Conservation (phyloP, 2,113 vertebrate species). For the Hippoglossus stenolepis region DNA sequence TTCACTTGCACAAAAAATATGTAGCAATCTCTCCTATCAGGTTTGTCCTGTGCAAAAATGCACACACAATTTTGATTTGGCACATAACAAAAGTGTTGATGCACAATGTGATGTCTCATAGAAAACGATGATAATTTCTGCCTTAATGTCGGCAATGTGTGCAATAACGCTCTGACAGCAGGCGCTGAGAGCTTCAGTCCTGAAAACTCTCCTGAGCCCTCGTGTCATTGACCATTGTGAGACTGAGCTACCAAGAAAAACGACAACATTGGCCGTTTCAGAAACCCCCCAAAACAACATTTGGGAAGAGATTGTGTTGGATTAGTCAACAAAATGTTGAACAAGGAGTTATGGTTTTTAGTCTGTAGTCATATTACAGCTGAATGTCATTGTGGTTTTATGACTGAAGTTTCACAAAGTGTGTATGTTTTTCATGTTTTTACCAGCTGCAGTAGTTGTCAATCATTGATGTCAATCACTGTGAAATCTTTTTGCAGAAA, state of each 20-base stretch:
- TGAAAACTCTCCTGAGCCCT: background rate
- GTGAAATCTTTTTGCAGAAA: background rate
- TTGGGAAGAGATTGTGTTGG: too few relatives aligned
- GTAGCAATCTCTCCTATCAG: too few relatives aligned
- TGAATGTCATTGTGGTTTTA: background rate
- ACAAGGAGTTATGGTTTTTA: background rate
- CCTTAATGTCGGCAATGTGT: background rate
- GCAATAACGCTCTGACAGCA: background rate
- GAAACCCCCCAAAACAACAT: too few relatives aligned
- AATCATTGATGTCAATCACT: background rate
- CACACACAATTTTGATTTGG: too few relatives aligned
- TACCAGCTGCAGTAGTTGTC: conserved; percentile 3
- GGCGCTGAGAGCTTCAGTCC: background rate
- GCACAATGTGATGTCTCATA: background rate
- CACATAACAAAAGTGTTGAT: too few relatives aligned
- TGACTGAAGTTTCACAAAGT: background rate
- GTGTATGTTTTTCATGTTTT: background rate
- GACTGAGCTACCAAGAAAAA: too few relatives aligned
- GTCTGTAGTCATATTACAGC: background rate
- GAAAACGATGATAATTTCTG: background rate
- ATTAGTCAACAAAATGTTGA: too few relatives aligned
- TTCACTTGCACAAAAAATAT: too few relatives aligned
- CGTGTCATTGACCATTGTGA: background rate
- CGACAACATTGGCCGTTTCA: too few relatives aligned
- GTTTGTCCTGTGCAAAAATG: too few relatives aligned